Conservation (phyloP, 37 sponge, comb jelly and placozoan species). For the Eunapius fragilis region DNA sequence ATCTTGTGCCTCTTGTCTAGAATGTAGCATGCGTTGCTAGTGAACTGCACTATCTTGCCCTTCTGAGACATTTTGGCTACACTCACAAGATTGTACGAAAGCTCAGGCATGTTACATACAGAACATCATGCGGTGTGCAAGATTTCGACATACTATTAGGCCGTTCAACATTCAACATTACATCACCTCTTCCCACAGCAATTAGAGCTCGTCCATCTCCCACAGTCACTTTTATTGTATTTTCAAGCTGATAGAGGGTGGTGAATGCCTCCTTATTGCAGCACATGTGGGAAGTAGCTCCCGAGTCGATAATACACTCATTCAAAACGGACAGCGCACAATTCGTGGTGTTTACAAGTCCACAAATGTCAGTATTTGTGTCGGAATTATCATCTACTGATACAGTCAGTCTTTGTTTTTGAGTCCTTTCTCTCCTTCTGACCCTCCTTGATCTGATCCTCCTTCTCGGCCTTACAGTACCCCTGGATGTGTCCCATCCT, state of each 20-base stretch:
- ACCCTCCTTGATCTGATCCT: conserved; percentile 3
- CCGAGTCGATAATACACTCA: conserved; percentile 39
- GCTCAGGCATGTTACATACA: conserved; percentile 44
- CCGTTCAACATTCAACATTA: conserved; percentile 6
- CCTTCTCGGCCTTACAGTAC: conserved; percentile 26
- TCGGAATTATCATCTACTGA: conserved; percentile 20
- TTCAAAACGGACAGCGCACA: background rate
- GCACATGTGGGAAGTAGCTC: conserved; percentile 44
- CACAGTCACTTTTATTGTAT: conserved; percentile 27
- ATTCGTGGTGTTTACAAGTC: background rate
- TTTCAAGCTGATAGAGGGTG: conserved; percentile 15
- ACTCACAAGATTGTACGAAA: conserved; percentile 57
- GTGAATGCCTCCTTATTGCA: conserved; percentile 21
- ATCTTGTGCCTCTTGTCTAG: conserved; percentile 15
- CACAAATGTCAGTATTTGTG: conserved; percentile 10
- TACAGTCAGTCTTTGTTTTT: conserved; percentile 4
- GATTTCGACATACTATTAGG: conserved; percentile 44
- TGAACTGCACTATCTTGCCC: conserved; percentile 43
- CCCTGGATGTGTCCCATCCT: conserved; percentile 11
- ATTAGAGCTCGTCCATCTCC: conserved; percentile 50
- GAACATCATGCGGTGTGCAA: conserved; percentile 41
- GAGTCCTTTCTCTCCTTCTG: conserved; percentile 1
- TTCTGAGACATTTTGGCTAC: conserved; percentile 43
- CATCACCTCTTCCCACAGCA: conserved; percentile 19
- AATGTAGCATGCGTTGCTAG: conserved; percentile 23